Evolutionary conservation across 2,888 invertebrate genomes (phyloP).

Genomic region (Serrognathus titanus): DNA sequence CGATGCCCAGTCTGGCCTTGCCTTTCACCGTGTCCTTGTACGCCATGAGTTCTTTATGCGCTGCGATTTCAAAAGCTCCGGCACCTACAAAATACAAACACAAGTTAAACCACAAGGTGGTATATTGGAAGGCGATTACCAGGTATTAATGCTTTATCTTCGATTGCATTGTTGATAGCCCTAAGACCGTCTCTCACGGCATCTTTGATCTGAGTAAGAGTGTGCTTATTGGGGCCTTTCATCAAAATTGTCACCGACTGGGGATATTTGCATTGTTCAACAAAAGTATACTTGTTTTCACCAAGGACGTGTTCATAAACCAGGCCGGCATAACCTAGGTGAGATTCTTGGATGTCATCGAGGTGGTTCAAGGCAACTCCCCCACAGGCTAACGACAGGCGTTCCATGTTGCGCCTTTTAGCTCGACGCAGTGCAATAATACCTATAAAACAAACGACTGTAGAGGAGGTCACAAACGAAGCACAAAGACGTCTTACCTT

Average conservation of each 20-base stretch:
- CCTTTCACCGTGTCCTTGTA: constrained; percentile 86
- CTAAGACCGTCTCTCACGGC: constrained; percentile 95
- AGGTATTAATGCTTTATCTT: constrained; percentile 86
- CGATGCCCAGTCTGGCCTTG: constrained; percentile 83
- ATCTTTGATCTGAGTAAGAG: constrained; percentile 92
- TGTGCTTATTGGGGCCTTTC: constrained; percentile 96
- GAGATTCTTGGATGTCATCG: constrained; percentile 75
- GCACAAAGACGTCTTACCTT: constrained; percentile 55
- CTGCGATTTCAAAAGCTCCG: constrained; percentile 86
- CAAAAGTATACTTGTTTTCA: constrained; percentile 97
- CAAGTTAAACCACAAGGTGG: background rate
- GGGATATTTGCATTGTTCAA: constrained; percentile 94
- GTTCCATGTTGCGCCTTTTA: constrained; percentile 98
- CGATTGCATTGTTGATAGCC: constrained; percentile 96
- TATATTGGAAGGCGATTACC: constrained; percentile 26
- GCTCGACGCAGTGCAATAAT: constrained; percentile 93
- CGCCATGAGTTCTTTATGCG: constrained; percentile 74
- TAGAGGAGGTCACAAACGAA: background rate
- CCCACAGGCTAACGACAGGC: constrained; percentile 91
- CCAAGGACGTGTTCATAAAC: constrained; percentile 98
- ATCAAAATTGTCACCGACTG: constrained; percentile 94
- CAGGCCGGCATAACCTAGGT: constrained; percentile 87
- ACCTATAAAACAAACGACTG: constrained; percentile 13
- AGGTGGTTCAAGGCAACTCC: constrained; percentile 93
- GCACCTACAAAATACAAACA: constrained; percentile 60